phyloP scores from a whole-genome alignment of 2,113 vertebrate species.

The Brevimyrus niger region DNA sequence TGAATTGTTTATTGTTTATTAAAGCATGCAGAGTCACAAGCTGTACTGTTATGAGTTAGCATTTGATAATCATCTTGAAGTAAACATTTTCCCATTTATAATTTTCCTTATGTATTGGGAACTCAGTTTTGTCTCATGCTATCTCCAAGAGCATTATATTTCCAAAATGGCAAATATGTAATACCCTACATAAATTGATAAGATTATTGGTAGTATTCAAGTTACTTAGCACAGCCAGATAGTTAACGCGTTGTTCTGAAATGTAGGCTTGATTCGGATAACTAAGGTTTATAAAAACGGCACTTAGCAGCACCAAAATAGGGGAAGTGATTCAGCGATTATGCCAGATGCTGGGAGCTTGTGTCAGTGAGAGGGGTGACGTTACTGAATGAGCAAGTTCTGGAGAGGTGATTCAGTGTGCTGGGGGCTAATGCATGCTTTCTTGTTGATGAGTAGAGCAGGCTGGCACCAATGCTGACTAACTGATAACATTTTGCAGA shows the following conservation, averaged over 20 bases:
- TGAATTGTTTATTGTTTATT: not conserved
- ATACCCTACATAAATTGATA: not conserved
- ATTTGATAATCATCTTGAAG: not conserved
- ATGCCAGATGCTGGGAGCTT: not conserved
- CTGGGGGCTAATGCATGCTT: not conserved
- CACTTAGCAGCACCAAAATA: not conserved
- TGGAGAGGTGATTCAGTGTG: not conserved
- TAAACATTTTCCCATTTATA: not conserved
- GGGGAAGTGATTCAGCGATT: not conserved
- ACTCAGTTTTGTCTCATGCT: not conserved
- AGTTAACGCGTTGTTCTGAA: not conserved
- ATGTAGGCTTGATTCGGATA: not conserved
- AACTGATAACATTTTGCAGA: not conserved
- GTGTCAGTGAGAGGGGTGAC: not conserved
- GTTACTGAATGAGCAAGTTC: not conserved
- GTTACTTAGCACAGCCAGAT: not conserved
- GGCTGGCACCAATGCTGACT: not conserved
- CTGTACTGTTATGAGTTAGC: not conserved
- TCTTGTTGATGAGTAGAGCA: not conserved
- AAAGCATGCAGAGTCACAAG: not conserved
- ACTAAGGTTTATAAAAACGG: not conserved
- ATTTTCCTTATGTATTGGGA: not conserved
- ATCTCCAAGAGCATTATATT: not conserved
- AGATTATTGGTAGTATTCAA: not conserved
- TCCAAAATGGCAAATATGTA: not conserved